Base-by-base conservation (phyloP, 2,888 invertebrate genomes). In the Drosophila borealis region DNA sequence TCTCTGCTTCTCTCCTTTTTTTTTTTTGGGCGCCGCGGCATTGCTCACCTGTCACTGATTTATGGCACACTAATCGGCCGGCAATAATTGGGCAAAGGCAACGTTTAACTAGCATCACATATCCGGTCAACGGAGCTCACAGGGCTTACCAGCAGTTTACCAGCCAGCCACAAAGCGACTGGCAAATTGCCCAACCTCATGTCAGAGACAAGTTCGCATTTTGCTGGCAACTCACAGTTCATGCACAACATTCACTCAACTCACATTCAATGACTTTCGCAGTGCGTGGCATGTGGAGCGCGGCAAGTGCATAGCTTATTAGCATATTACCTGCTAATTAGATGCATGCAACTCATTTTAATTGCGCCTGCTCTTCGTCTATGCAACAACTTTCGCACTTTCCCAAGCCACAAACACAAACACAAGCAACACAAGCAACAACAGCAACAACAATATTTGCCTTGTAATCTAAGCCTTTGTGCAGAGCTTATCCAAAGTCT, bases 301-400 rank as follows among this genome's bases (percentile, higher is more conserved):
- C 55, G 45, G 50, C 21, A 59, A 55, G 46, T 19, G 55, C 66
- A 51, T 50, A 13, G 33, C 85, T 88, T 79, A 83, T 89, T 89
- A 90, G 83, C 90, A 89, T 89, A 89, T 88, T 89, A 81, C 78
- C 88, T 74, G 79, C 74, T 89, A 88, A 89, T 89, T 89, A 88
- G 80, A 73, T 81, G 87, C 84, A 78, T 81, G 81, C 80, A 87
- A 90, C 85, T 89, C 78, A 78, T 88, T 89, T 90, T 89, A 90
- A 90, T 90, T 90, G 82, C 81, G 60, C 46, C 57, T 70, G 59
- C 54, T 51, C 84, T 59, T 62, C 74, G 74, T 44, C 69, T 42
- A 62, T 36, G 48, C 57, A 41, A 51, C 55, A 66, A 48, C 62
- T 67, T 72, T 68, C 74, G 67, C 74, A 77, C 76, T 71, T 76